Conservation (phyloP, 2,888 invertebrate species). For the Slavum lentiscoides region DNA sequence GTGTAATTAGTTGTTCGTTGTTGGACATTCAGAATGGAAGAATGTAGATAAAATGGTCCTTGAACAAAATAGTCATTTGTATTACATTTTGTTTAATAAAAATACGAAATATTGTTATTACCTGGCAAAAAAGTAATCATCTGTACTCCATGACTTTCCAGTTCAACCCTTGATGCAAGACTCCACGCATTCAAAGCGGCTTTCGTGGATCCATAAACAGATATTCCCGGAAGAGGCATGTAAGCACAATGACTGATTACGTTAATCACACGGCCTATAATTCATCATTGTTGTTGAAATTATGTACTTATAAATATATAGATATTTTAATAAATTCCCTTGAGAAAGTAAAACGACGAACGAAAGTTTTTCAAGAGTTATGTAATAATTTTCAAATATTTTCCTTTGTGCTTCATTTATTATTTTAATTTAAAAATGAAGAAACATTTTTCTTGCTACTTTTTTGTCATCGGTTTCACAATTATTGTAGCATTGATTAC, state of each 20-base stretch:
- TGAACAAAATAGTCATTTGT: neutral
- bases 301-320: too few species aligned
- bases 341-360: too few species aligned
- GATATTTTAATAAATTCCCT: too few species aligned
- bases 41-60: slow-evolving; percentile 43
- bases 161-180: slow-evolving; percentile 73
- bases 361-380: too few species aligned
- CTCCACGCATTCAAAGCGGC: slow-evolving; percentile 76
- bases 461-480: too few species aligned
- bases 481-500: too few species aligned
- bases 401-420: too few species aligned
- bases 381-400: too few species aligned
- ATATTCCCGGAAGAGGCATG: slow-evolving; percentile 73
- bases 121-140: slow-evolving; percentile 79
- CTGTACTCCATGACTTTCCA: slow-evolving; percentile 70
- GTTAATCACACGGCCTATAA: slow-evolving; percentile 73
- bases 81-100: neutral
- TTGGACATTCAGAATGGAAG: slow-evolving; percentile 20
- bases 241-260: slow-evolving; percentile 82
- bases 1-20: slow-evolving; percentile 23
- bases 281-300: slow-evolving; percentile 52
- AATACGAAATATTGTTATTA: slow-evolving; percentile 57
- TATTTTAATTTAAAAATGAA: too few species aligned
- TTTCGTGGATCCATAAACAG: slow-evolving; percentile 81
- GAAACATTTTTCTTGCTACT: too few species aligned